Percentiles rank a stretch among this genome's conserved stretches.
phyloP scores from a whole-genome alignment of 2,113 vertebrate species.

The Chamaetylas fuelleborni region DNA sequence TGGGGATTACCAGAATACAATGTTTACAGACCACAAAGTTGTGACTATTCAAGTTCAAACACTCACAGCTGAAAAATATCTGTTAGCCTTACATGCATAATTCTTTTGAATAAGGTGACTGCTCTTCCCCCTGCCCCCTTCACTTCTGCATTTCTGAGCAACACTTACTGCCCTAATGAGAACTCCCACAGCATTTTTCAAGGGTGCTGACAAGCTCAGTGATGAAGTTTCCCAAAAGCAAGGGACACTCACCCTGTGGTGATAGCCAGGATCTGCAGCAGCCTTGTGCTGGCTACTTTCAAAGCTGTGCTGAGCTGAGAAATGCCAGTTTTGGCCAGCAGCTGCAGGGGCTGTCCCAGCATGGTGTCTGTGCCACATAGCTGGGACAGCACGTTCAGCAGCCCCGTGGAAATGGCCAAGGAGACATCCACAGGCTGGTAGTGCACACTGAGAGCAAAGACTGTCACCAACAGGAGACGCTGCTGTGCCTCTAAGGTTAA shows the following conservation, averaged over 20 bases:
- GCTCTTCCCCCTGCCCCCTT: not conserved
- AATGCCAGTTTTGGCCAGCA: slow-evolving; percentile 89
- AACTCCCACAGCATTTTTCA: not conserved
- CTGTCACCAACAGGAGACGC: slow-evolving; percentile 93
- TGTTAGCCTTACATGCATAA: not conserved
- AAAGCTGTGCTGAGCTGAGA: slow-evolving; percentile 96
- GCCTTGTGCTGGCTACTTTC: slow-evolving; percentile 93
- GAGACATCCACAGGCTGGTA: slow-evolving; percentile 97
- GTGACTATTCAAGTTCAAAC: not conserved
- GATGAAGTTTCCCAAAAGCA: not conserved
- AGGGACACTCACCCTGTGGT: slow-evolving; percentile 87
- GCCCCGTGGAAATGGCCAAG: slow-evolving; percentile 91
- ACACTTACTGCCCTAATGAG: not conserved
- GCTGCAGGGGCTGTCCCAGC: slow-evolving; percentile 90
- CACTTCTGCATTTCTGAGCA: not conserved
- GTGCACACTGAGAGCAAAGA: slow-evolving; percentile 94
- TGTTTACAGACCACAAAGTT: not conserved
- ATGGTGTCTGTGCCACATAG: slow-evolving; percentile 95
- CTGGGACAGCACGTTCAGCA: slow-evolving; percentile 93
- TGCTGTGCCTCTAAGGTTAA: slow-evolving; percentile 89
- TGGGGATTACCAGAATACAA: not conserved
- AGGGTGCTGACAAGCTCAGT: not conserved
- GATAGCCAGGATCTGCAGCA: slow-evolving; percentile 96
- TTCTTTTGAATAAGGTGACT: not conserved
- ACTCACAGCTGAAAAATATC: not conserved